Evolutionary conservation across 1,140 invertebrate genomes (phyloP), one percentile per base, ranked within the genome.

Genomic region (Stenopsyche tienmushanensis): DNA sequence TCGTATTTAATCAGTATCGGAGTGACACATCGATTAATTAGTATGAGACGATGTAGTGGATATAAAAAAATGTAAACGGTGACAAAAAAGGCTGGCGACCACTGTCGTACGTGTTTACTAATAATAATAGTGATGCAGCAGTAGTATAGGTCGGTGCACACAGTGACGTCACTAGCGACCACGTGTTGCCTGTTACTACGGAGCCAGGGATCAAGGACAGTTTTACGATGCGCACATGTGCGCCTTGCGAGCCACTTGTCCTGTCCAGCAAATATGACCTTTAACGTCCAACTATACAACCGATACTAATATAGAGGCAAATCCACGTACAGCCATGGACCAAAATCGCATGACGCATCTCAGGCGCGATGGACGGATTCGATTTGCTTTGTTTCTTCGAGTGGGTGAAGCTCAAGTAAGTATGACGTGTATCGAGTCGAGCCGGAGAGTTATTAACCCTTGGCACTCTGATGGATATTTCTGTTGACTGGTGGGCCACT

Each of bases 151-250:
- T 60, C 57, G 57, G 42, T 20, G 42, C 15, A 17, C 21, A 10
- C 24, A 9, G 50, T 69, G 67, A 69, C 67, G 67, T 69, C 67
- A 69, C 62, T 25, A 1, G 29, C 23, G 67, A 66, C 63, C 67
- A 69, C 67, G 67, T 69, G 67, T 45, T 60, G 59, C 42, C 63
- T 55, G 53, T 69, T 69, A 70, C 68, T 70, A 70, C 68, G 64
- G 63, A 20, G 58, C 58, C 44, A 57, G 41, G 68, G 68, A 70
- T 70, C 68, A 70, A 70, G 68, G 68, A 70, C 68, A 70, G 64
- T 70, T 70, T 70, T 70, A 70, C 68, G 68, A 70, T 70, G 64
- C 64, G 45, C 67, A 62, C 67, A 69, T 69, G 67, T 69, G 62
- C 62, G 63, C 55, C 26, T 52, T 42, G 17, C 41, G 34, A 29